Evolutionary conservation across 2,113 vertebrate genomes (phyloP).

Genomic region (Agapornis roseicollis): DNA sequence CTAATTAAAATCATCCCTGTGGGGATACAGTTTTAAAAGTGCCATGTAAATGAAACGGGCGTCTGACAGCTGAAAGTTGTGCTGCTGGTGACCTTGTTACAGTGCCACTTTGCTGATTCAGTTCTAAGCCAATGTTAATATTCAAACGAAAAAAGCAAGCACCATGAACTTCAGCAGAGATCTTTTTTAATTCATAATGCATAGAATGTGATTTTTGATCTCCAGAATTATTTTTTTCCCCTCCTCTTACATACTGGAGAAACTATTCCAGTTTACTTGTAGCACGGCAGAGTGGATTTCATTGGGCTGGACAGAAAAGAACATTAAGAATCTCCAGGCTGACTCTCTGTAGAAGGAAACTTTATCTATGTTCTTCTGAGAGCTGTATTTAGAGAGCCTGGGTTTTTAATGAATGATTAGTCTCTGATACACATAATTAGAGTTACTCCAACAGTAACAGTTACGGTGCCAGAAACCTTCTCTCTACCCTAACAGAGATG

Average conservation of each 20-base stretch:
- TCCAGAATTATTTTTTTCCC: neutral
- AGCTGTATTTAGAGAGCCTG: neutral
- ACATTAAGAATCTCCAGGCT: conserved; percentile 5
- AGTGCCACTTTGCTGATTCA: conserved; percentile 27
- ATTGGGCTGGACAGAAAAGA: neutral
- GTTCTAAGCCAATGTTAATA: conserved; percentile 37
- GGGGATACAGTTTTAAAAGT: conserved; percentile 5
- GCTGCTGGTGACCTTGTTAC: conserved; percentile 21
- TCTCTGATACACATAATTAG: neutral
- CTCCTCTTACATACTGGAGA: neutral
- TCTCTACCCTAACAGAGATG: neutral
- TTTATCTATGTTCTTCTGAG: neutral
- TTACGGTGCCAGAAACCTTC: neutral
- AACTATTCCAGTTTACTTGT: neutral
- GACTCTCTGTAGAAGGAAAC: neutral
- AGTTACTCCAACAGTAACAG: neutral
- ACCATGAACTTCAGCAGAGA: neutral
- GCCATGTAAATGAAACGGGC: neutral
- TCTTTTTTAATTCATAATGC: conserved; percentile 28
- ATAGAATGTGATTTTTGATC: neutral
- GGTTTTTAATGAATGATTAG: conserved; percentile 25
- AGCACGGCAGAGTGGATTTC: neutral
- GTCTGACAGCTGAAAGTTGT: conserved; percentile 32
- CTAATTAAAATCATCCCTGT: conserved; percentile 42
- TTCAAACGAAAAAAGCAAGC: neutral